These are phyloP conservation scores for Papilio xuthus DNA, from an alignment of 1,140 invertebrate genomes.

Conservation along the genomic window DNA sequence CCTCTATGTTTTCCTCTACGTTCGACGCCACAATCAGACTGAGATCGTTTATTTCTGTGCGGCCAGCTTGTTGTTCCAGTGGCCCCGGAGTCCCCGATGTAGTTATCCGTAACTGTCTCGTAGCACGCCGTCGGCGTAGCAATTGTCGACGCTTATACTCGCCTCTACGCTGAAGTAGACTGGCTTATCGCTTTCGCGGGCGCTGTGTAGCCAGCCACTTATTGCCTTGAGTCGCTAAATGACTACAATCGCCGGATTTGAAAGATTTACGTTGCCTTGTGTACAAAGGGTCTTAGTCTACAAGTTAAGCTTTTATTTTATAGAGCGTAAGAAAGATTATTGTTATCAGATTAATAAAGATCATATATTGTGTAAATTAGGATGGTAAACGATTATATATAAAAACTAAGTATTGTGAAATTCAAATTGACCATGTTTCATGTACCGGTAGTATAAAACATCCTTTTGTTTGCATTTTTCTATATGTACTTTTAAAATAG, in stretches of 20 bases:
- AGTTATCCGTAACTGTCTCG: neutral
- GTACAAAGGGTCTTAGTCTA: too few relatives aligned
- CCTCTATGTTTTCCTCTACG: neutral
- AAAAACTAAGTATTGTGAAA: neutral
- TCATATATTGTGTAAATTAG: neutral
- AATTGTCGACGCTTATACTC: too few relatives aligned
- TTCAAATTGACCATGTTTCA: neutral
- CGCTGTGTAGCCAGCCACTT: too few relatives aligned
- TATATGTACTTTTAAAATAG: slow-evolving; percentile 6
- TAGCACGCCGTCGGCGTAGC: too few relatives aligned
- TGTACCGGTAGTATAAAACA: neutral
- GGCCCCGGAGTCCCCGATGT: neutral
- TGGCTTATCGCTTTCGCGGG: too few relatives aligned
- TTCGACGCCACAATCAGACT: neutral
- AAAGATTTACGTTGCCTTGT: too few relatives aligned
- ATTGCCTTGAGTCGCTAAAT: too few relatives aligned
- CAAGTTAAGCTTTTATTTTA: neutral
- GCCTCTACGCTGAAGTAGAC: too few relatives aligned
- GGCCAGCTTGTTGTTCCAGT: neutral
- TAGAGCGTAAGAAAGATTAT: neutral
- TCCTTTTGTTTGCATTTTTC: neutral
- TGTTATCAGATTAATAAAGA: neutral
- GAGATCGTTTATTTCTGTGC: neutral
- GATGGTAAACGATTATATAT: neutral
- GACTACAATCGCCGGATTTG: too few relatives aligned